A percentile compares a stretch with the other conserved stretches of the same genome.
These are phyloP conservation scores for Stigmatopora argus DNA, from an alignment of 2,113 vertebrate genomes.

Conservation along the genomic window DNA sequence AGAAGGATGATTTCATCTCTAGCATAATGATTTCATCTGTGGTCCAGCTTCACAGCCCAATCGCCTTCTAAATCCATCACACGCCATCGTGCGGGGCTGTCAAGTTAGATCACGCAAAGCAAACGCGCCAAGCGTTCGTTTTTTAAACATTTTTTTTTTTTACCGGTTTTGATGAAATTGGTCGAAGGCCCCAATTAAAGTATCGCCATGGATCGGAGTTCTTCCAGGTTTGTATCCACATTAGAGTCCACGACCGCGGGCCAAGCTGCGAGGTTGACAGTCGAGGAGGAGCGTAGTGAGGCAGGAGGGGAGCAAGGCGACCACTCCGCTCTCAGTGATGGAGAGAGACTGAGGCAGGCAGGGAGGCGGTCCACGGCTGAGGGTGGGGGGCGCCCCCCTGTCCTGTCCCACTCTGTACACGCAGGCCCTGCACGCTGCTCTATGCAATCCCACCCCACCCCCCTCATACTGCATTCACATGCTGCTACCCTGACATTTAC, in stretches of 20 bases:
- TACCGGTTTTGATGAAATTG: slow-evolving; percentile 52
- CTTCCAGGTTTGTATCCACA: slow-evolving; percentile 54
- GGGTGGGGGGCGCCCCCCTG: not conserved
- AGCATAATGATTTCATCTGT: slow-evolving; percentile 6
- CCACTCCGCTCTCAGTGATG: slow-evolving; percentile 39
- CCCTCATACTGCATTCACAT: not conserved
- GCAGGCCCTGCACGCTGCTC: slow-evolving; percentile 5
- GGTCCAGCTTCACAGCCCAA: not conserved
- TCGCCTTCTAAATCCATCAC: not conserved
- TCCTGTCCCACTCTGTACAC: not conserved
- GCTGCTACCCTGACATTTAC: not conserved
- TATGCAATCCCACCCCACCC: not conserved
- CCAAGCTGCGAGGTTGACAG: slow-evolving; percentile 47
- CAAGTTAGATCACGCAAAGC: slow-evolving; percentile 33
- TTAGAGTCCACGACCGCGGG: slow-evolving; percentile 51
- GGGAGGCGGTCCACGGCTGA: slow-evolving; percentile 10
- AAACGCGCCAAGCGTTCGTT: slow-evolving; percentile 2
- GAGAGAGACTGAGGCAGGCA: slow-evolving; percentile 27
- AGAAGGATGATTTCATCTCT: slow-evolving; percentile 6
- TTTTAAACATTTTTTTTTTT: slow-evolving; percentile 1
- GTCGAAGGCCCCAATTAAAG: slow-evolving; percentile 45
- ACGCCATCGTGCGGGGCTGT: not conserved
- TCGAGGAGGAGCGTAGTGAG: slow-evolving; percentile 32
- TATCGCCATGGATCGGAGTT: slow-evolving; percentile 50
- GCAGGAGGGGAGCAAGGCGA: slow-evolving; percentile 28